These are phyloP conservation scores for Mythimna vitellina DNA, from an alignment of 2,888 invertebrate genomes.

Conservation along the genomic window DNA sequence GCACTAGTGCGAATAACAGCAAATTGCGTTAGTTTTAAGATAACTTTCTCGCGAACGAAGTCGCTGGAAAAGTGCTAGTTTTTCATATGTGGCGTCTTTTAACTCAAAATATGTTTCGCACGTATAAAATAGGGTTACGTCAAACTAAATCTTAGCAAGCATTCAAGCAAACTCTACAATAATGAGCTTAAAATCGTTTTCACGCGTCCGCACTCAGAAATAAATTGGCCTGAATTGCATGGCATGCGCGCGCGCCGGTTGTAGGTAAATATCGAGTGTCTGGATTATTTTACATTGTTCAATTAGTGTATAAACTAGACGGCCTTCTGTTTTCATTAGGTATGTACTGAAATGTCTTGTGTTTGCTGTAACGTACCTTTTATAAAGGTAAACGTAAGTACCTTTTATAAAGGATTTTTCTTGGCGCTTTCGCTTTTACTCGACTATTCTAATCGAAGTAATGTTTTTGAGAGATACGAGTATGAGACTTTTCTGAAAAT, in stretches of 20 bases:
- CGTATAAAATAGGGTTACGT: neutral
- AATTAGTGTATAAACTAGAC: constrained; percentile 44
- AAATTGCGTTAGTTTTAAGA: too few species aligned
- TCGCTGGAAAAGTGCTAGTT: too few species aligned
- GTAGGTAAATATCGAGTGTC: constrained; percentile 60
- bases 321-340: constrained; percentile 64
- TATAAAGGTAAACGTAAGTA: too few species aligned
- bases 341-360: neutral
- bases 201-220: constrained; percentile 63
- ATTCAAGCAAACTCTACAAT: constrained; percentile 39
- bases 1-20: too few species aligned
- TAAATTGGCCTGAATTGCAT: constrained; percentile 80
- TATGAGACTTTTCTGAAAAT: too few species aligned
- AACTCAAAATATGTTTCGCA: neutral
- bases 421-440: neutral
- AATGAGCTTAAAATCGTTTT: constrained; percentile 65
- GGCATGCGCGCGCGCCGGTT: constrained; percentile 69
- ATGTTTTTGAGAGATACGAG: too few species aligned
- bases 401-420: neutral
- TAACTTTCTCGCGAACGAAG: too few species aligned
- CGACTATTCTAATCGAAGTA: too few species aligned
- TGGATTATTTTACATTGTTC: constrained; percentile 59
- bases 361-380: constrained; percentile 1
- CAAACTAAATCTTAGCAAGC: constrained; percentile 38
- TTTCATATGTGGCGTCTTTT: neutral